Evolutionary conservation across 2,888 invertebrate genomes (phyloP), one percentile per base, ranked within the genome.

Genomic region (Zootermopsis nevadensis): DNA sequence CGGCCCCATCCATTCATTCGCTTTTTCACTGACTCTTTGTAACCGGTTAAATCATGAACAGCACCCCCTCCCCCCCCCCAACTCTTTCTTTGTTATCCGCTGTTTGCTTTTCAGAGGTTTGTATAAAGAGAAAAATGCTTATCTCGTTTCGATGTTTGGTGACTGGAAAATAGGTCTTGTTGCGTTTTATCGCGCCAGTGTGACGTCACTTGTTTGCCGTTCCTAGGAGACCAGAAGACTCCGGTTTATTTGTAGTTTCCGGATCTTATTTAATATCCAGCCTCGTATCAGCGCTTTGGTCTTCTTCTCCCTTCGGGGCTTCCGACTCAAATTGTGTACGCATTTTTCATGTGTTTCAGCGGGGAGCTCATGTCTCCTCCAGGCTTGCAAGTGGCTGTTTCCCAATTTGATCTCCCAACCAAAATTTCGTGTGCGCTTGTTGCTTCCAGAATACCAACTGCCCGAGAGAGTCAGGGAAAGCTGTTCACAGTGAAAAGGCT

Each of bases 81-180:
- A 66, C 66, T 66, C 27, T 66, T 30, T n/a, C 30, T 66, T n/a
- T 66, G 66, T 30, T 30, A 27, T 10, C 66, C 66, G 66, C 66
- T 66, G 66, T 66, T 48, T 48, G 48, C 48, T 48, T 48, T 48
- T 19, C 48, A 48, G 48, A 48, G 48, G 66, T 66, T 30, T 66
- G 66, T 66, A 30, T n/a, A 30, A 30, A 30, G n/a, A 30, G 66
- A n/a, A 30, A 60, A 66, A 30, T 6, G 27, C 66, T 66, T 66
- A 66, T 66, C 66, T 66, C 66, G 15, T 19, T 48, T 48, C 31
- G 72, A 74, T 77, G 77, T 77, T 77, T 77, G 77, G 30, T 77
- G 77, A 77, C 33, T 48, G 77, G 77, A 77, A 77, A 77, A 48
- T 48, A 30, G n/a, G 38, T 30, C 48, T 77, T 42, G 42, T 42